Base-by-base conservation (phyloP, 2,113 vertebrate species). In the Dipodomys stephensi region DNA sequence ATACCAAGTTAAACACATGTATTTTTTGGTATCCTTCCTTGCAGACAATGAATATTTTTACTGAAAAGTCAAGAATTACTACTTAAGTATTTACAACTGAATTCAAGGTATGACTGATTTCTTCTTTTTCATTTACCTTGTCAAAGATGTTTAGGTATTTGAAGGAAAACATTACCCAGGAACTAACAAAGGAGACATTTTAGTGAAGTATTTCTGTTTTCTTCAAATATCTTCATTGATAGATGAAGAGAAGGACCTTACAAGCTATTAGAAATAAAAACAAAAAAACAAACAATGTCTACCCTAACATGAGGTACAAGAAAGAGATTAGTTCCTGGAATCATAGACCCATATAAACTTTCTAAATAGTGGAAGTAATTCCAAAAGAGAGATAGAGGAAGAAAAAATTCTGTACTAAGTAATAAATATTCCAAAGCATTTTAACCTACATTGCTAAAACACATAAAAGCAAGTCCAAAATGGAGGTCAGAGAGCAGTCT, bases 371-470 rank as follows among this genome's bases (percentile, higher is more conserved):
- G 23, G 64, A 87, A 91, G 80, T 46, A 69, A 68, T 92, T 81
- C 25, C 60, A 60, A 92, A 73, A 15, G 9, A 35, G 11, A 39
- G 27, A 62, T 11, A 16, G 2, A 22, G 10, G 8, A 19, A 18
- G 20, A 44, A 2, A 39, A 74, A 76, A 74, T 35, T 18, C 22
- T 49, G 67, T 35, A 69, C n/a, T 25, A 39, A 90, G 28, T 83
- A 93, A 76, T 28, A 0, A 2, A 74, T 49, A 65, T 94, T 88
- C 44, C 73, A 79, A 93, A 79, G 46, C 27, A 93, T 73, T 77
- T 96, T 80, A 73, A 85, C 10, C 35, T 83, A 92, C 82, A 39
- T 35, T 69, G 53, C 28, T 46, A 90, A 46, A 92, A 71, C 87
- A 93, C n/a, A 92, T 85, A 93, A 94, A 4, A 3, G 10, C 19